phyloP scores from a whole-genome alignment of 2,888 invertebrate species.

The Smittia aterrima region DNA sequence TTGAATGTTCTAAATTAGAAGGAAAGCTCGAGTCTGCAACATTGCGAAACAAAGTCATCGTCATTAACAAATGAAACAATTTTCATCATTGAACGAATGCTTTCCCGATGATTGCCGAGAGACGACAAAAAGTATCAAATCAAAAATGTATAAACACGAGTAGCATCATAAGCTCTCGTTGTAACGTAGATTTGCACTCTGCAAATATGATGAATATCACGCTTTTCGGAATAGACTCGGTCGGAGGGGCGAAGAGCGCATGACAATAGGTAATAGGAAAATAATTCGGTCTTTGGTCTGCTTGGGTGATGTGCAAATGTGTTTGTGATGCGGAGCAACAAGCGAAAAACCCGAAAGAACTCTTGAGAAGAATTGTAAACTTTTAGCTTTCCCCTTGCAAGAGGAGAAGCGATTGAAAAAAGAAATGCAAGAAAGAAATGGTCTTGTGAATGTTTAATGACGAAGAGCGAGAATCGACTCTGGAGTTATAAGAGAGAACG shows the following conservation, averaged over 20 bases:
- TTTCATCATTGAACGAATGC: not conserved
- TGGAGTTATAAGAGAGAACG: not conserved
- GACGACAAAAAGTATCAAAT: not conserved
- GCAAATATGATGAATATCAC: slow-evolving; percentile 27
- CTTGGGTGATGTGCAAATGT: not conserved
- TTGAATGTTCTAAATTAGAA: not conserved
- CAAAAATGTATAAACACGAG: slow-evolving; percentile 11
- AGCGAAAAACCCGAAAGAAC: slow-evolving; percentile 21
- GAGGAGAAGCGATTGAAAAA: not conserved
- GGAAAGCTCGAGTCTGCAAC: not conserved
- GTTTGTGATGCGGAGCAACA: slow-evolving; percentile 29
- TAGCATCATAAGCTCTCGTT: not conserved
- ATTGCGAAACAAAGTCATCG: not conserved
- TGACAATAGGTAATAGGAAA: slow-evolving; percentile 33
- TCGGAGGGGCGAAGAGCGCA: slow-evolving; percentile 8
- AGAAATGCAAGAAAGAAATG: not conserved
- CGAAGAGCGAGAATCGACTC: not conserved
- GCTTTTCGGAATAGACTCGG: not conserved
- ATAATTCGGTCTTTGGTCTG: slow-evolving; percentile 10
- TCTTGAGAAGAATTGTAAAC: not conserved
- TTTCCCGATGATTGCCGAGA: not conserved
- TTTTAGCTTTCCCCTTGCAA: not conserved
- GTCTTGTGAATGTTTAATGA: not conserved
- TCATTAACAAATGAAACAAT: not conserved
- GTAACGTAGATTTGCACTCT: slow-evolving; percentile 30